phyloP scores from a whole-genome alignment of 2,113 vertebrate species.

The Neomonachus schauinslandi region DNA sequence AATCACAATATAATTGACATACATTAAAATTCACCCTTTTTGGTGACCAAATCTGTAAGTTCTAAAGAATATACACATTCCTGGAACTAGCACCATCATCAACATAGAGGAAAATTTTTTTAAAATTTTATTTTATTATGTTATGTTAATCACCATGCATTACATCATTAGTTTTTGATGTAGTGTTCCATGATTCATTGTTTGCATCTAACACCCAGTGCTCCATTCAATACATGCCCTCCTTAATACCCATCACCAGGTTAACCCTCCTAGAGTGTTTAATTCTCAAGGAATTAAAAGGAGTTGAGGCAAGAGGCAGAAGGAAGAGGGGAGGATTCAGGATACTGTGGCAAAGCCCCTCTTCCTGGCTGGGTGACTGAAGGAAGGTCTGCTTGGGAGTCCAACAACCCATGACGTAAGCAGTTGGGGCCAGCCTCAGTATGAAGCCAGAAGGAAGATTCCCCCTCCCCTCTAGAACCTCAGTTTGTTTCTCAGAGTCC shows the following conservation, averaged over 20 bases:
- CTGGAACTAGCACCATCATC: neutral
- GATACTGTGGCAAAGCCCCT: neutral
- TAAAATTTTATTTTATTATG: no score
- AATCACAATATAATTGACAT: neutral
- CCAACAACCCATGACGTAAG: no score
- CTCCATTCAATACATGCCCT: no score
- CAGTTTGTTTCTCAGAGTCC: no score
- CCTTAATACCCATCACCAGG: no score
- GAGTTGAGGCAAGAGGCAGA: neutral
- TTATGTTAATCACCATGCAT: no score
- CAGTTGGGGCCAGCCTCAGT: neutral
- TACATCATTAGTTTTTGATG: no score
- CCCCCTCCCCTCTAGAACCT: no score
- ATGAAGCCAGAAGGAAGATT: neutral
- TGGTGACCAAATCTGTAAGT: neutral
- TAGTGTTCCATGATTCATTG: no score
- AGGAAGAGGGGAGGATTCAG: accelerated
- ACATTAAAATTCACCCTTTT: neutral
- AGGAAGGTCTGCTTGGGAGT: neutral
- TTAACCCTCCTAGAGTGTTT: neutral
- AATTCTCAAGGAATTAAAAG: neutral
- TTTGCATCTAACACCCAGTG: no score
- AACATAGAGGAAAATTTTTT: no score
- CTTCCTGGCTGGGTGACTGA: neutral
- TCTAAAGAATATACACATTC: neutral